Evolutionary conservation across 2,113 vertebrate species (phyloP).

Genomic region (Bubo bubo): DNA sequence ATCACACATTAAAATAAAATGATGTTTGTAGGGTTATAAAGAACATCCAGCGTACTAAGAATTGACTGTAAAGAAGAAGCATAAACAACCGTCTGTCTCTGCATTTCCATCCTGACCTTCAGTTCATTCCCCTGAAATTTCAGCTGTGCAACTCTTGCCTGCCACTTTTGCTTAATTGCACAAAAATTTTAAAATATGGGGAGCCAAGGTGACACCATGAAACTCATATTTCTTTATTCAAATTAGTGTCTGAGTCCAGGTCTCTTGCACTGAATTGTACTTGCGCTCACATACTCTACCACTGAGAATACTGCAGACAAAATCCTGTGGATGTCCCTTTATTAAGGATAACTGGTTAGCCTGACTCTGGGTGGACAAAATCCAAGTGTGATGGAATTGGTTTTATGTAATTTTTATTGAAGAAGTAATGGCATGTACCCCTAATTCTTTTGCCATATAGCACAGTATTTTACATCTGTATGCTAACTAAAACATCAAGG

Average conservation of each 20-base stretch:
- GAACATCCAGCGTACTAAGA: conserved; percentile 16
- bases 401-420: neutral
- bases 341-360: neutral
- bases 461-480: neutral
- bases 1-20: conserved; percentile 65
- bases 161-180: conserved; percentile 32
- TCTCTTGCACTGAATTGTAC: neutral
- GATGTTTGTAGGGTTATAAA: conserved; percentile 48
- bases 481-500: neutral
- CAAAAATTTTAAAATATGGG: neutral
- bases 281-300: neutral
- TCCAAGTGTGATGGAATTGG: neutral
- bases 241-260: neutral
- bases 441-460: neutral
- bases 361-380: neutral
- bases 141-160: neutral
- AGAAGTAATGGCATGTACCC: neutral
- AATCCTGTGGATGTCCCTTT: neutral
- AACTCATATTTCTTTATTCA: neutral
- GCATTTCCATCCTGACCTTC: conserved; percentile 51
- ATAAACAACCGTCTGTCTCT: conserved; percentile 54
- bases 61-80: conserved; percentile 40
- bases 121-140: conserved; percentile 40
- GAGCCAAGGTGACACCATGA: neutral
- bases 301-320: neutral